phyloP scores from a whole-genome alignment of 2,888 invertebrate species.

The Drosophila lacicola region DNA sequence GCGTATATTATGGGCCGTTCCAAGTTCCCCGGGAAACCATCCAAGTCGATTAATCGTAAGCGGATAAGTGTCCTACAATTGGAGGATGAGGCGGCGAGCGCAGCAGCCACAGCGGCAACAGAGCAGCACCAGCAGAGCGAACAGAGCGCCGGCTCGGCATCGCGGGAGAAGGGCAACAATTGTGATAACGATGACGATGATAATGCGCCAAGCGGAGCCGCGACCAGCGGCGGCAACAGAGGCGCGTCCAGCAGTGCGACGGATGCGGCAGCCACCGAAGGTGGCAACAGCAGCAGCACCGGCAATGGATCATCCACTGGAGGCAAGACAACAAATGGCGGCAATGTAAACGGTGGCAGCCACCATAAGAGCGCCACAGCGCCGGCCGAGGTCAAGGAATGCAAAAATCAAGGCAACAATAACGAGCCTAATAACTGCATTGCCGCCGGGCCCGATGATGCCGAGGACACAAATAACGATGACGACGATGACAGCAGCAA shows the following conservation, averaged over 20 bases:
- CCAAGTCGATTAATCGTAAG: constrained; percentile 94
- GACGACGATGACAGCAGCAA: constrained; percentile 64
- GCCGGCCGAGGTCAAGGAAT: constrained; percentile 40
- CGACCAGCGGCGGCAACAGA: constrained; percentile 42
- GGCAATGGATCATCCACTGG: constrained; percentile 36
- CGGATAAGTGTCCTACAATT: constrained; percentile 90
- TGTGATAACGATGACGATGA: constrained; percentile 79
- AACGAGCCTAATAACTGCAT: constrained; percentile 23
- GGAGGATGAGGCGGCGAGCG: constrained; percentile 66
- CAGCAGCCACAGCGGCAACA: constrained; percentile 43
- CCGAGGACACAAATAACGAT: constrained; percentile 52
- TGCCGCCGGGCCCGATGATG: constrained; percentile 23
- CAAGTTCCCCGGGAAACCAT: constrained; percentile 93
- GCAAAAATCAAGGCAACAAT: constrained; percentile 51
- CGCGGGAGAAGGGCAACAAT: constrained; percentile 73
- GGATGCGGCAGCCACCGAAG: constrained; percentile 21
- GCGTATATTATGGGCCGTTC: constrained; percentile 84
- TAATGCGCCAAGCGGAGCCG: constrained; percentile 68
- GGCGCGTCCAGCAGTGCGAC: constrained; percentile 27
- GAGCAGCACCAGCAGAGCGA: constrained; percentile 51
- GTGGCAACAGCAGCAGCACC: constrained; percentile 33
- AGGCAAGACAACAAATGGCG: constrained; percentile 48
- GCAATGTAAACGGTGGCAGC: constrained; percentile 50
- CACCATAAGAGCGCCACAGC: constrained; percentile 52
- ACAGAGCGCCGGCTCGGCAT: constrained; percentile 53